These are phyloP conservation scores for Ptilonorhynchus violaceus DNA, from an alignment of 2,113 vertebrate genomes.

Conservation along the genomic window DNA sequence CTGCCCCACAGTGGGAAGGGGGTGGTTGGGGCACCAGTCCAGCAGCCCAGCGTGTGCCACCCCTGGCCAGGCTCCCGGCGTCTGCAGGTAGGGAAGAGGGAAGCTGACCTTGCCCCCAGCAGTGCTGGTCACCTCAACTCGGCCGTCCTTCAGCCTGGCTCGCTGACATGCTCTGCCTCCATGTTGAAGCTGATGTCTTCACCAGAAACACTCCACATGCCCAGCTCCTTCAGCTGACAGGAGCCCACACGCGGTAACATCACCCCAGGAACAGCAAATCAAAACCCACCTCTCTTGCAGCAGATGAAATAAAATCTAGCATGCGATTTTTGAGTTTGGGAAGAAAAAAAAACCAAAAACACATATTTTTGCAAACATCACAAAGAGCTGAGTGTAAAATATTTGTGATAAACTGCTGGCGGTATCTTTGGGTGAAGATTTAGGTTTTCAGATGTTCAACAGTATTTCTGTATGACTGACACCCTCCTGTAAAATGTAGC, in stretches of 20 bases:
- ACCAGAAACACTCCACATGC: not conserved
- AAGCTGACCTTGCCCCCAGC: not conserved
- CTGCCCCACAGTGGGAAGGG: not conserved
- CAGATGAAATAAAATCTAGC: not conserved
- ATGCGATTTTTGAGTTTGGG: not conserved
- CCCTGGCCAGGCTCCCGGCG: not conserved
- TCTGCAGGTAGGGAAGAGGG: not conserved
- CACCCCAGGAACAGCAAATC: not conserved
- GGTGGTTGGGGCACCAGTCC: fast-evolving
- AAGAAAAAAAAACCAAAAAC: not conserved
- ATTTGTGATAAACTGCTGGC: not conserved
- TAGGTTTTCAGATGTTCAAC: not conserved
- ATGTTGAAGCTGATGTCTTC: not conserved
- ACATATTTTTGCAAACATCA: not conserved
- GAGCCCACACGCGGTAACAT: fast-evolving
- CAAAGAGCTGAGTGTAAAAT: not conserved
- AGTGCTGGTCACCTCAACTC: not conserved
- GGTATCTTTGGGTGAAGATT: not conserved
- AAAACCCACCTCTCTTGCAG: not conserved
- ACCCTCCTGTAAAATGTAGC: not conserved
- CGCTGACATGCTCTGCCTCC: not conserved
- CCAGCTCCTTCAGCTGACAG: not conserved
- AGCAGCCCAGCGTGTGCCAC: not conserved
- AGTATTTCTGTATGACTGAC: not conserved
- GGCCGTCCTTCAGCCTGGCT: not conserved